Conservation (phyloP, 2,888 invertebrate genomes). For the Trissolcus brochymenae region DNA sequence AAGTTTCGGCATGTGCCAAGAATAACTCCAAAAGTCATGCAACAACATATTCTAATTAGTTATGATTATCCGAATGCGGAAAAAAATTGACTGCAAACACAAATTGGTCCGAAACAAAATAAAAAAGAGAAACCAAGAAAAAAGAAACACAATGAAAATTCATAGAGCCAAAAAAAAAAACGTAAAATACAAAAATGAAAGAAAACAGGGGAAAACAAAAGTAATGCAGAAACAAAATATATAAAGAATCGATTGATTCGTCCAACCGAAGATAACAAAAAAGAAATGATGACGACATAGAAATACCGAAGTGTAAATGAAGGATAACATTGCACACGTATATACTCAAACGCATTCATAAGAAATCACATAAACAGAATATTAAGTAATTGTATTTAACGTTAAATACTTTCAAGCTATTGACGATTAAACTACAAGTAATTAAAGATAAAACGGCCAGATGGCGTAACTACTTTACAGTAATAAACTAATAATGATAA, state of each 20-base stretch:
- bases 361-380: conserved; percentile 71
- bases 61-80: conserved; percentile 35
- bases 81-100: conserved; percentile 49
- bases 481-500: conserved; percentile 74
- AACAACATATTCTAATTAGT: conserved; percentile 53
- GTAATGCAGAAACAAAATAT: conserved; percentile 15
- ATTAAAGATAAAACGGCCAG: conserved; percentile 70
- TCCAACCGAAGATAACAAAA: conserved; percentile 53
- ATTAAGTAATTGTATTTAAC: conserved; percentile 76
- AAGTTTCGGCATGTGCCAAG: conserved; percentile 46
- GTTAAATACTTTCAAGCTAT: conserved; percentile 75
- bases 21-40: conserved; percentile 33
- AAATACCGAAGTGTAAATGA: conserved; percentile 54
- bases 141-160: conserved; percentile 9
- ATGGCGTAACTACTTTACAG: conserved; percentile 68
- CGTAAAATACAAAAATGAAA: background rate
- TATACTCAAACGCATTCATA: conserved; percentile 73
- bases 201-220: conserved; percentile 13
- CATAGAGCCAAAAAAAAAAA: conserved; percentile 15
- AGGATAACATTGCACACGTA: conserved; percentile 71
- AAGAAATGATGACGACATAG: conserved; percentile 50
- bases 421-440: conserved; percentile 75
- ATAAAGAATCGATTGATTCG: conserved; percentile 56
- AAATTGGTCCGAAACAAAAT: conserved; percentile 34
- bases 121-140: conserved; percentile 11